Conservation (phyloP, 2,888 invertebrate genomes). For the Andrena trimmerana region DNA sequence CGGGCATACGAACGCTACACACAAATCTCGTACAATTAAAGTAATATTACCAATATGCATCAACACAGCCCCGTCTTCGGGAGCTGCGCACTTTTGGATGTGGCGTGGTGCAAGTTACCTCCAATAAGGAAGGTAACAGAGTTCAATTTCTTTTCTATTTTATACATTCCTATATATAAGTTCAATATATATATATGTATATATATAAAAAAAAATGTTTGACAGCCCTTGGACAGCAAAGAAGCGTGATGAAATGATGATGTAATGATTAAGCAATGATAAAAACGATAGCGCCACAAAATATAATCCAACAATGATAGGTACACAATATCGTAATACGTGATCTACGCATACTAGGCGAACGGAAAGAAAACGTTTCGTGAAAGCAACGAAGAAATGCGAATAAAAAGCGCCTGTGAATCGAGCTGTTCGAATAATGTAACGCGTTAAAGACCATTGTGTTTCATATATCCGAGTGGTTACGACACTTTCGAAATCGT, state of each 20-base stretch:
- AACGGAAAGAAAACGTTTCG: conserved; percentile 68
- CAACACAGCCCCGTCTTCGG: conserved; percentile 47
- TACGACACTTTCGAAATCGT: neutral
- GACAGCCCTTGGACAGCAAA: conserved; percentile 60
- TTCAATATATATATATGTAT: neutral
- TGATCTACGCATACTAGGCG: conserved; percentile 66
- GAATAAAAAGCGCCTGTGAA: conserved; percentile 71
- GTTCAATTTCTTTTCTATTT: neutral
- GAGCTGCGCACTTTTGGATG: conserved; percentile 37
- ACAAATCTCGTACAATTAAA: conserved; percentile 48
- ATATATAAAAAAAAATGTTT: conserved; percentile 23
- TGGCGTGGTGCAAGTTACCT: conserved; percentile 41
- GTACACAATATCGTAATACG: conserved; percentile 64
- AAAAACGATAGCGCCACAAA: conserved; percentile 55
- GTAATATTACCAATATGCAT: conserved; percentile 24
- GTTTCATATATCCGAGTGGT: conserved; percentile 54
- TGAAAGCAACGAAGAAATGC: conserved; percentile 65
- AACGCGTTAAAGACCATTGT: conserved; percentile 49
- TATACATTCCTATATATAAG: neutral
- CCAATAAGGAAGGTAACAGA: conserved; percentile 26
- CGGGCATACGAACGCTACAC: conserved; percentile 55
- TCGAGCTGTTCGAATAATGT: conserved; percentile 52
- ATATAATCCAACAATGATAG: conserved; percentile 59
- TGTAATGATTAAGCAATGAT: conserved; percentile 63
- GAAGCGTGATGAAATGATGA: conserved; percentile 66